Evolutionary conservation across 2,888 invertebrate species (phyloP), one percentile per base, ranked within the genome.

Genomic region (Melanostoma scalare): DNA sequence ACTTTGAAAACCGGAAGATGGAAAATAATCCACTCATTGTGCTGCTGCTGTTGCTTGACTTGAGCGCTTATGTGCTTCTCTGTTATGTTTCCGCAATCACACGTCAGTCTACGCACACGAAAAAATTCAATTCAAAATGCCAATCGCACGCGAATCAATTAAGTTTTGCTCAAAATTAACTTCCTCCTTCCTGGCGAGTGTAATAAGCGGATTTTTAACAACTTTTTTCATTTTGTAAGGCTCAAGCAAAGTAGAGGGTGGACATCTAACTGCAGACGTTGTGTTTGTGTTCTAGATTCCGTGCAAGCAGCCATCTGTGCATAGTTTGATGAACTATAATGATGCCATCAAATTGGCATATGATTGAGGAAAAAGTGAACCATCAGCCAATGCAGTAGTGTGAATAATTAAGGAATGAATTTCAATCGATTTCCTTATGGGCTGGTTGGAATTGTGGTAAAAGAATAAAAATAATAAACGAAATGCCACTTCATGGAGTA

Each of bases 341-440:
- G 63, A 63, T 38, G 63, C 9, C 48, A 44, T n/a, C 44, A 10
- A 8, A 68, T 52, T 44, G 52, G 44, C 9, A 58, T 35, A 35
- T 35, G n/a, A 20, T 3, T 55, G 52, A 46, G 5, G 40, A 40
- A 31, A 58, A 42, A 42, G 0, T 30, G n/a, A 6, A 44, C 20
- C 20, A 30, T 9, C 30, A 63, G 61, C 30, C 72, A 72, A 67
- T 72, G 65, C 73, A 61, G 73, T 67, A 30, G 53, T 48, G 60
- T 67, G 65, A 78, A 79, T 79, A 79, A 73, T 79, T 67, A 67
- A 61, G 35, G 20, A 67, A 61, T 67, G 52, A 38, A 52, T 67
- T 42, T 46, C 20, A 20, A 78, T 67, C 60, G 78, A 73, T 79
- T 73, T 67, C 35, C 50, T 71, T 6, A n/a, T 63, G 61, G 8